Percentiles rank a stretch among this genome's conserved stretches.
These are phyloP conservation scores for Alsophila aescularia DNA, from an alignment of 2,888 invertebrate genomes.

Conservation along the genomic window DNA sequence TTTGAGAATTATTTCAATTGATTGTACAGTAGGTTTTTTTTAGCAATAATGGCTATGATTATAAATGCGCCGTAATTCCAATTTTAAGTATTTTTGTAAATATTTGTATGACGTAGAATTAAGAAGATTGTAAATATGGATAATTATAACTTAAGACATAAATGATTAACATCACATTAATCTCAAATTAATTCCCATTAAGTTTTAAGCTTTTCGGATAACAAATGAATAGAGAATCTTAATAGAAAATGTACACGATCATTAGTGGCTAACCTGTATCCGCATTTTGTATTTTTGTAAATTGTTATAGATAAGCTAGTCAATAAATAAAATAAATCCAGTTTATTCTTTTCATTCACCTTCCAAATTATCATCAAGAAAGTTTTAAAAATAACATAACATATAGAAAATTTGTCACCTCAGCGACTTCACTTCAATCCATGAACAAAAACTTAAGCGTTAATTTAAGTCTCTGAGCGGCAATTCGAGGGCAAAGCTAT, in stretches of 20 bases:
- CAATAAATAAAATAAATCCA: slow-evolving; percentile 60
- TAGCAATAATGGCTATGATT: slow-evolving; percentile 37
- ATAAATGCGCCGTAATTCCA: slow-evolving; percentile 62
- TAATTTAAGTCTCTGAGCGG: not conserved
- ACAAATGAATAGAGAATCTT: slow-evolving; percentile 18
- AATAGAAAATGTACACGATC: slow-evolving; percentile 28
- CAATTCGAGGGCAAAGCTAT: not conserved
- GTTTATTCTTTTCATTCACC: slow-evolving; percentile 34
- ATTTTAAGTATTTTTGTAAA: slow-evolving; percentile 31
- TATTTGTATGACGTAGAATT: slow-evolving; percentile 37
- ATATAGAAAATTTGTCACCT: no score
- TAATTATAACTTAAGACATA: slow-evolving; percentile 31
- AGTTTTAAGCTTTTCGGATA: slow-evolving; percentile 34
- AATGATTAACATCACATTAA: slow-evolving; percentile 56
- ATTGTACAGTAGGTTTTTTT: slow-evolving; percentile 17
- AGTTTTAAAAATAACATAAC: no score
- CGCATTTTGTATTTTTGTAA: slow-evolving; percentile 72
- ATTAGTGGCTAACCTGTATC: slow-evolving; percentile 22
- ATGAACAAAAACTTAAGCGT: no score
- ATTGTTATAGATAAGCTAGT: slow-evolving; percentile 67
- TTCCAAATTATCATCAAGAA: no score
- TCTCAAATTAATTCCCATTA: slow-evolving; percentile 29
- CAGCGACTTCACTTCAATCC: no score
- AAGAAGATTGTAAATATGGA: slow-evolving; percentile 45
- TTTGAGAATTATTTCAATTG: not conserved